Evolutionary conservation across 2,113 vertebrate species (phyloP), one percentile per base, ranked within the genome.

Genomic region (Plectropomus leopardus): DNA sequence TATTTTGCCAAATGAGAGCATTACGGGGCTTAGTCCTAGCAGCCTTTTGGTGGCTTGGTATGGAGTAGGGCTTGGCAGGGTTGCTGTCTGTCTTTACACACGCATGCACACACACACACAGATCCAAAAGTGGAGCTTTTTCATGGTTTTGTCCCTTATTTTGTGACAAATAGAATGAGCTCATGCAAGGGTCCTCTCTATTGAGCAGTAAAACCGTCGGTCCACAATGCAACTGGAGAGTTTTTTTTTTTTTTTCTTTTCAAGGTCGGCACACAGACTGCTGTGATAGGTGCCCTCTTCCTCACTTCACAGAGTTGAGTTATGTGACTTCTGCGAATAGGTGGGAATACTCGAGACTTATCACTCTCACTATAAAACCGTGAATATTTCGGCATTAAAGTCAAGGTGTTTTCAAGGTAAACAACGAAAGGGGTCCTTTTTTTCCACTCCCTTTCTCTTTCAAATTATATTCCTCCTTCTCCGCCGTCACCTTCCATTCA

Each of bases 1-100:
- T 73, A 70, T 74, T 66, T 66, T 95, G 94, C 95, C 95, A 94
- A 94, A 92, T 93, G 83, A 86, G 78, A 86, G 93, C 80, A 95
- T 95, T 94, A 95, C 74, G 81, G 82, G 91, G 91, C 92, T 95
- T 94, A 93, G 92, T 89, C 82, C 71, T 83, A 80, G 86, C 87
- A 85, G 86, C 89, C 90, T 90, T 91, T 93, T 86, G 89, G 92
- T 92, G 92, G 89, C 84, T 77, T 84, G 86, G 83, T 92, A 88
- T 84, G 77, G 76, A 93, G 86, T 78, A 76, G 80, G 64, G 79
- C 83, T 92, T 91, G 86, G 88, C 88, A 90, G 55, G 70, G 83
- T 73, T 80, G 63, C 65, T 1, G 26, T 81, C 65, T 83, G 67
- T 76, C 42, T 71, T 19, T 73, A 26, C 47, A 75, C 34, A 63